Evolutionary conservation across 2,113 vertebrate species (phyloP).

Genomic region (Pandion haliaetus): DNA sequence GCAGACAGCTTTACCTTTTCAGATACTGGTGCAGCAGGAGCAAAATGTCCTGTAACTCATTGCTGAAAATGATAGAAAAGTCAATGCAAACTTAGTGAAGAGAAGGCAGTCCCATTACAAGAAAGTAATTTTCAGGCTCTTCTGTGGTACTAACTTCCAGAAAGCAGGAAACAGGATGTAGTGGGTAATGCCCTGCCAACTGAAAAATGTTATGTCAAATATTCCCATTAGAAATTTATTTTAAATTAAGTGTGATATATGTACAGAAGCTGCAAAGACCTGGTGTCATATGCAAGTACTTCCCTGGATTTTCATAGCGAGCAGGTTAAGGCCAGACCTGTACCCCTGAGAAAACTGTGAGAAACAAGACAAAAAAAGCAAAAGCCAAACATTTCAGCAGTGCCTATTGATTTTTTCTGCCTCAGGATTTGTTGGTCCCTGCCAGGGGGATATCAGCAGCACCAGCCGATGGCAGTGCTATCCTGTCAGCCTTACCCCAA

Average conservation of each 20-base stretch:
- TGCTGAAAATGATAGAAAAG: constrained; percentile 31
- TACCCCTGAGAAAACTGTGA: neutral
- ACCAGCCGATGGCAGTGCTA: neutral
- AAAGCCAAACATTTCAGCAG: neutral
- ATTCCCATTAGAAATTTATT: neutral
- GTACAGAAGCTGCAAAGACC: neutral
- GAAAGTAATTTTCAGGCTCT: neutral
- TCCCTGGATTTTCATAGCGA: neutral
- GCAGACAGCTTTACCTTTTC: neutral
- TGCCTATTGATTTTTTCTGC: neutral
- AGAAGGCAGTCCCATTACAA: neutral
- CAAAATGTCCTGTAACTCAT: neutral
- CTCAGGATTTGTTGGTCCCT: neutral
- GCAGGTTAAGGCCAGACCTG: neutral
- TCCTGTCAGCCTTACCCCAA: rapidly evolving
- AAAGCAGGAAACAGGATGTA: neutral
- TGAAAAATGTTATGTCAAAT: neutral
- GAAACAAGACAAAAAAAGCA: neutral
- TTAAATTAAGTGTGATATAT: neutral
- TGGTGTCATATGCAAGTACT: neutral
- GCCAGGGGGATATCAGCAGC: neutral
- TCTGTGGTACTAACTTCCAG: neutral
- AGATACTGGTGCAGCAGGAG: neutral
- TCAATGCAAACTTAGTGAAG: constrained; percentile 6
- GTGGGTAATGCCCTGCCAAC: neutral